These are phyloP conservation scores for Seira musarum DNA, from an alignment of 2,888 invertebrate species.

Conservation along the genomic window DNA sequence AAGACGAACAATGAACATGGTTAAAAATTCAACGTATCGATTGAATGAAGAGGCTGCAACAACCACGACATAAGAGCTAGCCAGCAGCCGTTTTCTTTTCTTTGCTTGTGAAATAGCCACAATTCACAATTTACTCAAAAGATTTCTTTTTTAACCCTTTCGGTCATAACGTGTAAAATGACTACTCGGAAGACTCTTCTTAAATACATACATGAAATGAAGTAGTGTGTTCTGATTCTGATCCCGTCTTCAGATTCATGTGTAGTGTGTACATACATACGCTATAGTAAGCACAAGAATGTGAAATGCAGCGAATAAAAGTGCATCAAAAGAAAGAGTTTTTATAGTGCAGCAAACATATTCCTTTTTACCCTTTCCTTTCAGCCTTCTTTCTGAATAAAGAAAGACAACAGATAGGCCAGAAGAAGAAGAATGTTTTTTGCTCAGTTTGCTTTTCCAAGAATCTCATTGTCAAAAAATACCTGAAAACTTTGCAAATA, in stretches of 20 bases:
- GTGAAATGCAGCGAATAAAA: not conserved
- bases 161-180: not conserved
- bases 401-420: no score
- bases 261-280: not conserved
- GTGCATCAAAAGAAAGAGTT: no score
- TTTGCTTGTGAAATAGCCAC: no score
- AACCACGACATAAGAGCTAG: no score
- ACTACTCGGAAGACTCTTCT: not conserved
- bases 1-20: not conserved
- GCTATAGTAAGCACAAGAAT: not conserved
- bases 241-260: not conserved
- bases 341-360: not conserved
- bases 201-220: not conserved
- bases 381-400: not conserved
- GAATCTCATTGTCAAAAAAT: constrained; percentile 21
- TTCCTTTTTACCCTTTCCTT: not conserved
- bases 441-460: constrained; percentile 26
- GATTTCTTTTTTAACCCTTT: not conserved
- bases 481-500: not conserved
- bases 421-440: not conserved
- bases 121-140: constrained; percentile 10
- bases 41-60: no score
- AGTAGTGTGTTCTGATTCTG: not conserved
- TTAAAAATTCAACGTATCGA: not conserved
- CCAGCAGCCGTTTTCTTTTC: no score